These are phyloP conservation scores for Clarias fuscus DNA, from an alignment of 2,797 vertebrate genomes.

Conservation along the genomic window DNA sequence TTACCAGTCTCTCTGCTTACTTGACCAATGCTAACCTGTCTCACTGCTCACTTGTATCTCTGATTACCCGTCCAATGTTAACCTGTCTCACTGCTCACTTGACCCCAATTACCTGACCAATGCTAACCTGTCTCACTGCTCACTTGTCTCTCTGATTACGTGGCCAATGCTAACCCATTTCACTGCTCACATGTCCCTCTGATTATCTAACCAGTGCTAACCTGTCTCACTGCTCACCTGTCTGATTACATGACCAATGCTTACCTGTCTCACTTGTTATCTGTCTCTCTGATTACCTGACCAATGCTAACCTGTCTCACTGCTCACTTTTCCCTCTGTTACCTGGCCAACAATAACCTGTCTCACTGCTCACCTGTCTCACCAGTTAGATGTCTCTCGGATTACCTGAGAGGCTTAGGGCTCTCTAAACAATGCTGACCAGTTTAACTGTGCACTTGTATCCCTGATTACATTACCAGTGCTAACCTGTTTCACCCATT, in stretches of 20 bases:
- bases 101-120: background rate
- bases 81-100: background rate
- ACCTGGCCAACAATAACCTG: background rate
- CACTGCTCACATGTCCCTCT: background rate
- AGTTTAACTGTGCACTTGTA: background rate
- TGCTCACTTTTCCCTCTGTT: background rate
- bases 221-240: background rate
- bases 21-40: background rate
- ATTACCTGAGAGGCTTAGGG: too few relatives aligned
- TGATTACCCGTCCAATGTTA: background rate
- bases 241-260: background rate
- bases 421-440: too few relatives aligned
- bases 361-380: constrained; percentile 1
- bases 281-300: background rate
- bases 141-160: background rate
- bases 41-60: background rate
- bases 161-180: background rate
- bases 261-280: background rate
- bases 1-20: background rate
- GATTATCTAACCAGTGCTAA: background rate
- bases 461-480: background rate
- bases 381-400: background rate
- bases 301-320: background rate
- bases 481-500: background rate
- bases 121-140: background rate